Percentiles rank a stretch among this genome's conserved stretches.
Evolutionary conservation across 2,888 invertebrate species (phyloP).

Genomic region (Drosophila planitibia): DNA sequence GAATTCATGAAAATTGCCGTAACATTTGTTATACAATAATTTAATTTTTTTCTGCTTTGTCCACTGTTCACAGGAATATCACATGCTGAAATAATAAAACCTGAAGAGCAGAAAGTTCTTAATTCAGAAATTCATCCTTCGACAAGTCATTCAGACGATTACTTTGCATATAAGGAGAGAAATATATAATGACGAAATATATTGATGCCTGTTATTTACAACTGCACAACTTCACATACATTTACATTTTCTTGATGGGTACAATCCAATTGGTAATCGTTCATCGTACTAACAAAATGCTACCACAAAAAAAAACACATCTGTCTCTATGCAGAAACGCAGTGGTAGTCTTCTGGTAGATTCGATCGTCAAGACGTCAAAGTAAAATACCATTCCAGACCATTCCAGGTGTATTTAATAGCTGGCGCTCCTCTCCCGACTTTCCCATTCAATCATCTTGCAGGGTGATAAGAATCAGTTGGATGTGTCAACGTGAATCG

Average conservation of each 20-base stretch:
- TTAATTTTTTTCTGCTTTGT: slow-evolving; percentile 56
- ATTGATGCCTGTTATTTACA: not conserved
- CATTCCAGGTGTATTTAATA: not conserved
- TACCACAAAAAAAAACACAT: not conserved
- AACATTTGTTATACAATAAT: slow-evolving; percentile 82
- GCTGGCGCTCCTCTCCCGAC: not conserved
- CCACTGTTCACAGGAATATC: slow-evolving; percentile 4
- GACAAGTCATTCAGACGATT: not conserved
- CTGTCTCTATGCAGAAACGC: not conserved
- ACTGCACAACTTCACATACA: not conserved
- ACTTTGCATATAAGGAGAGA: not conserved
- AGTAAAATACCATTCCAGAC: not conserved
- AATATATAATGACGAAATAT: not conserved
- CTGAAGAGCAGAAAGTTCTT: not conserved
- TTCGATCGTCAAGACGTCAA: not conserved
- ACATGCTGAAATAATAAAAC: not conserved
- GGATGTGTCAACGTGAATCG: not conserved
- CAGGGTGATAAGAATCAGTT: not conserved
- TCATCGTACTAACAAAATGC: not conserved
- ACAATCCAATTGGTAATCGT: not conserved
- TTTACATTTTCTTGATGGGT: not conserved
- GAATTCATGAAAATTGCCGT: slow-evolving; percentile 83
- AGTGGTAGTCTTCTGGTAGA: not conserved
- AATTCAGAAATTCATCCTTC: not conserved
- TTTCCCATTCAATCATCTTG: not conserved